Evolutionary conservation across 2,113 vertebrate species (phyloP).

Genomic region (Halcyon senegalensis): DNA sequence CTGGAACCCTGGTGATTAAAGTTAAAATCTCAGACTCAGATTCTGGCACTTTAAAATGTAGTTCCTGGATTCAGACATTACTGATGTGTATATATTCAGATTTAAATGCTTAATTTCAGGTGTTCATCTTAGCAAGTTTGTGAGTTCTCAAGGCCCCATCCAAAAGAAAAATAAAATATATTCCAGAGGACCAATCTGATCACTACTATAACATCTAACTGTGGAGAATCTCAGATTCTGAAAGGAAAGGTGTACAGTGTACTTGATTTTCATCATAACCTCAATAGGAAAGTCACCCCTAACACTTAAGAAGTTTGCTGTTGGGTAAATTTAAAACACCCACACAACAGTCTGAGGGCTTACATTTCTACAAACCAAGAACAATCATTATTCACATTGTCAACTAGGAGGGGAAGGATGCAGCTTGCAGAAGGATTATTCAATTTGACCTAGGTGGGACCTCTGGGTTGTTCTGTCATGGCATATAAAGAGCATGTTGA

Average conservation of each 20-base stretch:
- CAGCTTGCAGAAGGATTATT: background rate
- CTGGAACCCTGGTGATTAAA: background rate
- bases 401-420: background rate
- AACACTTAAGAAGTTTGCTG: background rate
- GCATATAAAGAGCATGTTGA: background rate
- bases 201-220: background rate
- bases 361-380: background rate
- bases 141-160: background rate
- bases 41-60: background rate
- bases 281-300: background rate
- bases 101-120: background rate
- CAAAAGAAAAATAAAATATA: background rate
- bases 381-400: background rate
- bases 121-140: background rate
- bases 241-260: background rate
- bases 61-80: fast-evolving
- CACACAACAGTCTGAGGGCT: background rate
- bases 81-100: background rate
- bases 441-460: background rate
- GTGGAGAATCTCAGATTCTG: background rate
- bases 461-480: background rate
- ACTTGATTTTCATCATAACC: background rate
- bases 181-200: background rate
- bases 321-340: background rate
- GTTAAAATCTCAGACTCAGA: background rate